Percentiles rank a stretch among this genome's conserved stretches.
These are phyloP conservation scores for Entomobrya proxima DNA, from an alignment of 2,888 invertebrate genomes.

Conservation along the genomic window DNA sequence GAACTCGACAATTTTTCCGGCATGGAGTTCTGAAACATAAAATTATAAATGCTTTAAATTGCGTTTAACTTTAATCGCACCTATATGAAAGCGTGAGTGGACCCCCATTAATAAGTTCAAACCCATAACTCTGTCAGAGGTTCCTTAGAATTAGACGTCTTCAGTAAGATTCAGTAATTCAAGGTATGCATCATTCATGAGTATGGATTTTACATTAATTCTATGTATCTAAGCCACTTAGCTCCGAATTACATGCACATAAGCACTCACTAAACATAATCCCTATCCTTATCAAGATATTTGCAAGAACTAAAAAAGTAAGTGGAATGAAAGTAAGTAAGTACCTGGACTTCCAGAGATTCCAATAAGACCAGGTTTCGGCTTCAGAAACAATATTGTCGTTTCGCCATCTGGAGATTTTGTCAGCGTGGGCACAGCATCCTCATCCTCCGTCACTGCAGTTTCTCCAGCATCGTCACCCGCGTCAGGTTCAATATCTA, in stretches of 20 bases:
- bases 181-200: slow-evolving; percentile 65
- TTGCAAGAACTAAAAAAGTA: no score
- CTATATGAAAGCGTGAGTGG: not conserved
- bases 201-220: not conserved
- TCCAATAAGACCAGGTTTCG: slow-evolving; percentile 77
- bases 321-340: no score
- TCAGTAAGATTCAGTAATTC: slow-evolving; percentile 67
- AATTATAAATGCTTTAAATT: slow-evolving; percentile 38
- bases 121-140: slow-evolving; percentile 65
- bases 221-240: not conserved
- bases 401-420: slow-evolving; percentile 95
- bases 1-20: slow-evolving; percentile 94
- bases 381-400: slow-evolving; percentile 91
- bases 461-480: slow-evolving; percentile 76
- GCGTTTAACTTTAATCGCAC: no score
- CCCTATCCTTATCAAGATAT: no score
- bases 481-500: slow-evolving; percentile 76
- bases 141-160: slow-evolving; percentile 72
- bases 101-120: not conserved
- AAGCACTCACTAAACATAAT: no score
- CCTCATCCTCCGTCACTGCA: slow-evolving; percentile 80
- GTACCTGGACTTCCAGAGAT: slow-evolving; percentile 73
- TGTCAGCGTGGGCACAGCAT: slow-evolving; percentile 80
- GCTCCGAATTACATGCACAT: no score
- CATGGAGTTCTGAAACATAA: slow-evolving; percentile 86